Evolutionary conservation across 2,888 invertebrate genomes (phyloP), one percentile per base, ranked within the genome.

Genomic region (Chironomus riparius): DNA sequence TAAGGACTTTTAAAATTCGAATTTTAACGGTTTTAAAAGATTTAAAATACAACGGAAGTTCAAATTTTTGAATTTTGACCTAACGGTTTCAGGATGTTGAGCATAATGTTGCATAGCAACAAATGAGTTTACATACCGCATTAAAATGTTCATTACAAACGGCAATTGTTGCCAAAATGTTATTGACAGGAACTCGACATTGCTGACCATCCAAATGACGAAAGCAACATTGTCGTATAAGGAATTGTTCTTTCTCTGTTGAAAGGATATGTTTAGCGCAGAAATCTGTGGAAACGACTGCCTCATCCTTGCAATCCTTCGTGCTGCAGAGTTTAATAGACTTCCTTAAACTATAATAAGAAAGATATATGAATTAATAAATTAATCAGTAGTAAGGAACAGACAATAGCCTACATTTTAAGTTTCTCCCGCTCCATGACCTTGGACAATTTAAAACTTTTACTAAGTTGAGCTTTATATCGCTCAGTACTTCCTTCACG

Each of bases 181-280:
- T 92, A 80, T 92, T 91, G 70, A 92, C 91, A 68, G 93, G 92
- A 78, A 90, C 87, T 80, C 91, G 90, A 83, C 93, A 93, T 82
- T 91, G 92, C 47, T 91, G 90, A 92, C 68, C 74, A 47, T 47
- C 28, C 90, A 4, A 3, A 6, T 74, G 22, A 6, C 47, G 47
- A 47, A 74, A 74, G 15, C 65, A 74, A 18, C 74, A 74, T 15
- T 74, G 74, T 47, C 74, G 62, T 22, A 74, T 74, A 18, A 74
- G 74, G 22, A 62, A 28, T 28, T 74, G 74, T 47, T 74, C 74
- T 68, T 38, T 74, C 5, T 74, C 68, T 6, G 47, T 21, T 13
- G 28, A n/a, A 5, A 74, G 92, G 79, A 96, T 92, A 85, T 97
- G 97, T 77, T 89, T 85, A 56, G 91, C 86, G 83, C 96, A 97